phyloP scores from a whole-genome alignment of 2,888 invertebrate species.

The Ormyrus nitidulus region DNA sequence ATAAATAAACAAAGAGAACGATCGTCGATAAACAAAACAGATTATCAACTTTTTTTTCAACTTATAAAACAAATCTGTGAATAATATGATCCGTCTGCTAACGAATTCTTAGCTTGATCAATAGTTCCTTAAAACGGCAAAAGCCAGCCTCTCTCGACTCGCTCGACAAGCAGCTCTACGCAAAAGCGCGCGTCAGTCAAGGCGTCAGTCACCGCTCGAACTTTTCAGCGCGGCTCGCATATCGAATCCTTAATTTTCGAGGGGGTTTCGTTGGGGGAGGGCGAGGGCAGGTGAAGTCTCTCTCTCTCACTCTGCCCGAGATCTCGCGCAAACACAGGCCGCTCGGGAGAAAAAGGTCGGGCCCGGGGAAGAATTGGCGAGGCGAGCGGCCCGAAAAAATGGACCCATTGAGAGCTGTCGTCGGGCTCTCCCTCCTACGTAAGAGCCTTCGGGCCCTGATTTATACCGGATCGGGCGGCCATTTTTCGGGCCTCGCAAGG shows the following conservation, averaged over 20 bases:
- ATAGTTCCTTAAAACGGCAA: too few relatives aligned
- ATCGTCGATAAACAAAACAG: too few relatives aligned
- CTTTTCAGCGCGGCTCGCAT: not conserved
- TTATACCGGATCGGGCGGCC: conserved; percentile 71
- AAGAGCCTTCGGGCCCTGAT: conserved; percentile 60
- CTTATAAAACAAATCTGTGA: too few relatives aligned
- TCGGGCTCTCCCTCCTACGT: not conserved
- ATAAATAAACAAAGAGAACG: too few relatives aligned
- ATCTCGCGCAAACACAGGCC: not conserved
- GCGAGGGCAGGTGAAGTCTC: conserved; percentile 20
- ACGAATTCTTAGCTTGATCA: too few relatives aligned
- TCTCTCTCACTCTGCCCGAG: not conserved
- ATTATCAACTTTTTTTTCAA: too few relatives aligned
- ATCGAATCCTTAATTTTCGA: conserved; percentile 10
- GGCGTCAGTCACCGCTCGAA: too few relatives aligned
- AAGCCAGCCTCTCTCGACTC: too few relatives aligned
- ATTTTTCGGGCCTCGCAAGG: conserved; percentile 59
- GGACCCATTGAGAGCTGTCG: not conserved
- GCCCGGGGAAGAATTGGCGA: not conserved
- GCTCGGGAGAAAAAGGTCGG: not conserved
- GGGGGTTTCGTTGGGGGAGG: not conserved
- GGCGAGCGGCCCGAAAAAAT: not conserved
- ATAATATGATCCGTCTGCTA: too few relatives aligned
- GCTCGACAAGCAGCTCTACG: too few relatives aligned
- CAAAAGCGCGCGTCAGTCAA: too few relatives aligned